Percentiles rank a stretch among this genome's conserved stretches.
Evolutionary conservation across 1,140 invertebrate species (phyloP).

Genomic region (Bradysia coprophila): DNA sequence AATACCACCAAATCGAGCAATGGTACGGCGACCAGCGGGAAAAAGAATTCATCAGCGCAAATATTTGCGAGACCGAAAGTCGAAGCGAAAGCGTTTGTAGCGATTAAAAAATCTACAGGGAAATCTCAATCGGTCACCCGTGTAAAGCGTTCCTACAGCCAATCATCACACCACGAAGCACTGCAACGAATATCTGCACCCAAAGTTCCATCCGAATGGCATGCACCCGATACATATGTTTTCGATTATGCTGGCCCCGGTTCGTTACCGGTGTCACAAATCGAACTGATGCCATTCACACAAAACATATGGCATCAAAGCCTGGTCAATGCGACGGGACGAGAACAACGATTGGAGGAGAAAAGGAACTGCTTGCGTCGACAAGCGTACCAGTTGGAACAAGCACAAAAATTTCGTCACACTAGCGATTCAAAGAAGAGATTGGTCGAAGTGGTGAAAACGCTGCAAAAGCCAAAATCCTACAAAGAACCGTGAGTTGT

Average conservation of each 20-base stretch:
- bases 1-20: too few relatives aligned
- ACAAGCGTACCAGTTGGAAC: conserved; percentile 13
- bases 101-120: not conserved
- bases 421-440: conserved; percentile 14
- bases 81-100: not conserved
- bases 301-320: conserved; percentile 1
- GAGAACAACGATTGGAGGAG: conserved; percentile 17
- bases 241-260: conserved; percentile 11
- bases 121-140: not conserved
- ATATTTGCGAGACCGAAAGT: conserved; percentile 1
- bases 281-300: not conserved
- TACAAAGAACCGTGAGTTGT: conserved; percentile 12
- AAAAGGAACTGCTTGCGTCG: conserved; percentile 12
- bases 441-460: conserved; percentile 12
- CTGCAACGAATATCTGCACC: conserved; percentile 26
- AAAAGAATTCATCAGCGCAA: not conserved
- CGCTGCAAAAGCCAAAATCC: conserved; percentile 15
- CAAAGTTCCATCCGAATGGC: conserved; percentile 19
- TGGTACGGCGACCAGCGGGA: conserved; percentile 5
- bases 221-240: conserved; percentile 25
- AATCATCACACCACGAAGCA: conserved; percentile 19
- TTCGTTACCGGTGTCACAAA: conserved; percentile 4
- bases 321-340: conserved; percentile 2
- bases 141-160: conserved; percentile 2
- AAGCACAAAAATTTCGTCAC: conserved; percentile 6